Percentiles rank a stretch among this genome's conserved stretches.
Evolutionary conservation across 2,888 invertebrate species (phyloP).

Genomic region (Aspidapion aeneum): DNA sequence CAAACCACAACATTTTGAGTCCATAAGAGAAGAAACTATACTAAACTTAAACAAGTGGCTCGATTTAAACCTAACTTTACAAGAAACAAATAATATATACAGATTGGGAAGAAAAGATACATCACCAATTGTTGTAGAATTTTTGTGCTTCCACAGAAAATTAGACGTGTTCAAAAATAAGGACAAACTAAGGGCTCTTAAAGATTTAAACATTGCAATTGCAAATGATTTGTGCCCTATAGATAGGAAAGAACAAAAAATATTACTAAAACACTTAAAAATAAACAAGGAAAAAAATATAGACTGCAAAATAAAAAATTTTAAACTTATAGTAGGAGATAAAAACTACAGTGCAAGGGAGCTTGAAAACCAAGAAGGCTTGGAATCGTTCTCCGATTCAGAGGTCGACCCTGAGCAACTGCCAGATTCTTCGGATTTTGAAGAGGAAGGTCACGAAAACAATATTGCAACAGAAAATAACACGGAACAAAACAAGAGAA

Average conservation of each 20-base stretch:
- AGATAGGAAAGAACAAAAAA: background rate
- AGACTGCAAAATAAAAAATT: background rate
- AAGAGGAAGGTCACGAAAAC: background rate
- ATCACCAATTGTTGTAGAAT: too few species aligned
- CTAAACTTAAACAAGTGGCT: background rate
- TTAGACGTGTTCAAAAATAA: too few species aligned
- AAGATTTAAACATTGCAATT: background rate
- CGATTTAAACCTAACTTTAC: background rate
- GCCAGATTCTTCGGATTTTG: background rate
- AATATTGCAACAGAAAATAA: too few species aligned
- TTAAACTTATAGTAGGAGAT: background rate
- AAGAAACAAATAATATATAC: background rate
- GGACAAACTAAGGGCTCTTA: too few species aligned
- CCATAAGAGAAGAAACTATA: background rate
- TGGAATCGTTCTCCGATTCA: background rate
- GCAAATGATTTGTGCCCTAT: background rate
- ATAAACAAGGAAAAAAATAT: background rate
- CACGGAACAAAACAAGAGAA: background rate
- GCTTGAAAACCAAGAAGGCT: background rate
- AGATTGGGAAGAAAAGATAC: background rate
- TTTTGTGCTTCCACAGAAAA: too few species aligned
- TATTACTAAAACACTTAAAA: background rate
- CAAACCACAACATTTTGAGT: background rate
- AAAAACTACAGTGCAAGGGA: background rate
- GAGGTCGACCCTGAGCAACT: too few species aligned